These are phyloP conservation scores for Sus cebifrons DNA, from an alignment of 2,797 vertebrate species.

Conservation along the genomic window DNA sequence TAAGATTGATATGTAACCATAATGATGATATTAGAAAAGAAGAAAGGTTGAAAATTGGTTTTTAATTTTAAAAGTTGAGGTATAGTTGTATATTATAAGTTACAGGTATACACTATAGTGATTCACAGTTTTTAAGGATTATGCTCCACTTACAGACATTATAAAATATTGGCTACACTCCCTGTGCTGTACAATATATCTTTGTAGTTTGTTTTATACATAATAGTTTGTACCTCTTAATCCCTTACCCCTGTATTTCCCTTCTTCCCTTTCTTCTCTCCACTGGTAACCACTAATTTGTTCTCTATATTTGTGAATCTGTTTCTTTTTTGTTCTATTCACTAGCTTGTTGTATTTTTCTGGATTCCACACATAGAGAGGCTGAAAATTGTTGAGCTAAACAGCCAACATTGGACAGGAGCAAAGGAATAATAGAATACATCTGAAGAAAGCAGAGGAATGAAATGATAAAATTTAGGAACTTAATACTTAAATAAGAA, in stretches of 20 bases:
- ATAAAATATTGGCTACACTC: not conserved
- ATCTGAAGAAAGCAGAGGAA: not conserved
- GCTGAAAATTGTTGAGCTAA: not conserved
- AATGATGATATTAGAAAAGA: not conserved
- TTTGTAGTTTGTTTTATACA: not conserved
- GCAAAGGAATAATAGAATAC: not conserved
- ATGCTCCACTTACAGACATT: not conserved
- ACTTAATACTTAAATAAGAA: conserved; percentile 38
- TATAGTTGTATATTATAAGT: not conserved
- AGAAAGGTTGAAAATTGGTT: not conserved
- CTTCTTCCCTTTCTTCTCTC: not conserved
- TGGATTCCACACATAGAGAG: not conserved
- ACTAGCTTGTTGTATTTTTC: not conserved
- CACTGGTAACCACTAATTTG: not conserved
- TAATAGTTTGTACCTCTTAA: not conserved
- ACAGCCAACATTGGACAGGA: not conserved
- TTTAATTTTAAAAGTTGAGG: not conserved
- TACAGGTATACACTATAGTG: not conserved
- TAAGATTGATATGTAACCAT: not conserved
- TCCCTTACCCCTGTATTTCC: not conserved
- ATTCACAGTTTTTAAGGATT: not conserved
- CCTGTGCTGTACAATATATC: not conserved
- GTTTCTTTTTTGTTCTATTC: not conserved
- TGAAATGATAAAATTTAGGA: conserved; percentile 30
- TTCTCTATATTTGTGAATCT: not conserved